phyloP scores from a whole-genome alignment of 2,113 vertebrate genomes.

The Xyrauchen texanus region DNA sequence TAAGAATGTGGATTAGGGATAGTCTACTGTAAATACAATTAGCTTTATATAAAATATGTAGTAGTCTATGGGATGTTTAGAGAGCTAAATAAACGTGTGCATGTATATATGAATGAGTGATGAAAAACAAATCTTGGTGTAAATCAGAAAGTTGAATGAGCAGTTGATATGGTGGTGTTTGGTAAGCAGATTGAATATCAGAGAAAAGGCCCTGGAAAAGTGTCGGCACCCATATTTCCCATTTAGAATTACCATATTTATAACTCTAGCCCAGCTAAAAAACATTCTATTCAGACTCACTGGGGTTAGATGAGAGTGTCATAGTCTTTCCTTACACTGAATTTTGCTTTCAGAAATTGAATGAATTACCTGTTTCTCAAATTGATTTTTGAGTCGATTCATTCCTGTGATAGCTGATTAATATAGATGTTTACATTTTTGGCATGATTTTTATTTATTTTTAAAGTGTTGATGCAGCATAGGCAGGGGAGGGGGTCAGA shows the following conservation, averaged over 20 bases:
- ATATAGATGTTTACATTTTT: conserved; percentile 26
- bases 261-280: conserved; percentile 44
- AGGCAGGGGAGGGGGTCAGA: not conserved
- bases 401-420: conserved; percentile 31
- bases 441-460: not conserved
- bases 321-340: conserved; percentile 38
- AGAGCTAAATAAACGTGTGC: not conserved
- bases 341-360: conserved; percentile 18
- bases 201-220: conserved; percentile 8
- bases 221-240: conserved; percentile 25
- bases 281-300: conserved; percentile 50
- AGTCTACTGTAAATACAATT: no score
- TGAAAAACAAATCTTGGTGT: not conserved
- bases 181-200: conserved; percentile 44
- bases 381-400: conserved; percentile 35
- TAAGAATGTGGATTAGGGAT: no score
- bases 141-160: conserved; percentile 25
- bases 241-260: conserved; percentile 51
- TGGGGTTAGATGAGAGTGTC: conserved; percentile 43
- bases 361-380: conserved; percentile 43
- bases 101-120: conserved; percentile 15
- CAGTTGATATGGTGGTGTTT: conserved; percentile 43
- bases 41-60: no score
- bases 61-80: no score
- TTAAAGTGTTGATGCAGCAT: not conserved